phyloP scores from a whole-genome alignment of 1,140 invertebrate species.

The Babylonia areolata region DNA sequence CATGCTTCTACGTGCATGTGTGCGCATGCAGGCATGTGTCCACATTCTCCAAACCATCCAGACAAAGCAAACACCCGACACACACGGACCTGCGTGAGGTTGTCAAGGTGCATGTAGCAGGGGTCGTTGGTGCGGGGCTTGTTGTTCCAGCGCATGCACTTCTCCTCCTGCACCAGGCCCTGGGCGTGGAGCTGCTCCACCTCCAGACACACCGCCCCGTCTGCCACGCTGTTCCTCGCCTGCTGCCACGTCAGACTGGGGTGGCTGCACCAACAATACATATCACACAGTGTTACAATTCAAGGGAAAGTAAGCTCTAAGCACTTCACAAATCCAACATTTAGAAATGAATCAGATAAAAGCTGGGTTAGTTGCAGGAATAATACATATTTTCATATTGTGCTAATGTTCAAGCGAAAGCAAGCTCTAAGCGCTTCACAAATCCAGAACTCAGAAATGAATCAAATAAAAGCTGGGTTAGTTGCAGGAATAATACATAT shows the following conservation, averaged over 20 bases:
- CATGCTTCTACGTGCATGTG: background rate
- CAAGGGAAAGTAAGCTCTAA: too few relatives aligned
- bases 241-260: slow-evolving; percentile 73
- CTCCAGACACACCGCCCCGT: slow-evolving; percentile 50
- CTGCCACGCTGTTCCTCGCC: slow-evolving; percentile 58
- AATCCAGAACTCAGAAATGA: too few relatives aligned
- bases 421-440: too few relatives aligned
- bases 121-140: slow-evolving; percentile 62
- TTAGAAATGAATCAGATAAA: too few relatives aligned
- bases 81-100: slow-evolving; percentile 61
- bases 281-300: too few relatives aligned
- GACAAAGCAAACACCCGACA: background rate
- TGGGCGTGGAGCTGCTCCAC: slow-evolving; percentile 35
- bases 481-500: too few relatives aligned
- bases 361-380: too few relatives aligned
- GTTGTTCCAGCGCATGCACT: slow-evolving; percentile 65
- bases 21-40: background rate
- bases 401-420: too few relatives aligned
- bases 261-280: too few relatives aligned
- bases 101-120: slow-evolving; percentile 66
- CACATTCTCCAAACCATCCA: background rate
- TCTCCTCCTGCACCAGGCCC: slow-evolving; percentile 9
- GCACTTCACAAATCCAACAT: too few relatives aligned
- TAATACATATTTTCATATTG: too few relatives aligned
- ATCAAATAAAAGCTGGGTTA: too few relatives aligned